A percentile compares a stretch with the other conserved stretches of the same genome.
Evolutionary conservation across 2,113 vertebrate species (phyloP).

Genomic region (Leucosticte australis): DNA sequence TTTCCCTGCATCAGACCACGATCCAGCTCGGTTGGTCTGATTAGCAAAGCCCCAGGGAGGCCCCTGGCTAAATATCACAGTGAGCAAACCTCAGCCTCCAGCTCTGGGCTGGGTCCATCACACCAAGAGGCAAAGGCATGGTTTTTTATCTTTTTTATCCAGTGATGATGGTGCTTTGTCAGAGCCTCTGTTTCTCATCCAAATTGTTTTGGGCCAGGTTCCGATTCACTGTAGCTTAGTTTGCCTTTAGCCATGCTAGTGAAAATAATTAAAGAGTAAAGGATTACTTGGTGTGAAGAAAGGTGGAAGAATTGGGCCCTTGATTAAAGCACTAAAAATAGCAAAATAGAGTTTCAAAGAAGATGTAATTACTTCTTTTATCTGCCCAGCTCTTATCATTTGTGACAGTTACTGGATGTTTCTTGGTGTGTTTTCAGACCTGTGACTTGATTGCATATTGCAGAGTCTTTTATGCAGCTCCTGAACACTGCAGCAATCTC

Average conservation of each 20-base stretch:
- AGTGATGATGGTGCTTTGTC: neutral
- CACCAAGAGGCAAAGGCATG: neutral
- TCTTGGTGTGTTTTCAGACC: constrained; percentile 58
- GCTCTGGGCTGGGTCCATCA: neutral
- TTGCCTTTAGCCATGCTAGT: neutral
- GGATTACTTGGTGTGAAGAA: neutral
- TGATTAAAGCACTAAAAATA: constrained; percentile 51
- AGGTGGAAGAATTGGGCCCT: constrained; percentile 8
- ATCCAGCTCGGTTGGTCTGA: constrained; percentile 1
- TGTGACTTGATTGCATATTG: constrained; percentile 53
- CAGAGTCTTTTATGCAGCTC: constrained; percentile 3
- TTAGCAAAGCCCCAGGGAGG: constrained; percentile 22
- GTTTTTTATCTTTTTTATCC: neutral
- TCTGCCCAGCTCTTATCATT: constrained; percentile 40
- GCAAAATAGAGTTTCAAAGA: constrained; percentile 25
- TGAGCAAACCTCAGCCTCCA: neutral
- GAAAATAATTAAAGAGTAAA: constrained; percentile 1
- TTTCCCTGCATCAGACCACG: neutral
- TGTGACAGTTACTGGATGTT: constrained; percentile 40
- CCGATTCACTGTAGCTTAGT: neutral
- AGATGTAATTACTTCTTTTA: constrained; percentile 50
- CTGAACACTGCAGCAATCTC: constrained; percentile 46
- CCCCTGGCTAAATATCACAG: constrained; percentile 27
- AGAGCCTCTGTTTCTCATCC: neutral
- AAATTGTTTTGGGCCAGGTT: neutral